Conservation (phyloP, 2,888 invertebrate genomes). For the Epinotia bilunana region DNA sequence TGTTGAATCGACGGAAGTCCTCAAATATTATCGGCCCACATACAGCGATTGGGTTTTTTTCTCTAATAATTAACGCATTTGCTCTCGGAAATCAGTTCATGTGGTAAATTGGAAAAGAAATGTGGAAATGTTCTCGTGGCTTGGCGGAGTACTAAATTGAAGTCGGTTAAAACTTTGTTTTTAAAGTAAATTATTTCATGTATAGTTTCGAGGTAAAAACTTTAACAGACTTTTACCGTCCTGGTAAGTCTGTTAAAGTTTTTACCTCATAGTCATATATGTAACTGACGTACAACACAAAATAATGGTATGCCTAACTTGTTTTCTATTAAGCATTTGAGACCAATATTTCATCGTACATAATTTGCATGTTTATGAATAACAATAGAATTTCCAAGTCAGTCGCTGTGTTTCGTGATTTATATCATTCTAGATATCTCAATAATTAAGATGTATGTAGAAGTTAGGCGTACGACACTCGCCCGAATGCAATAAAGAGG, state of each 20-base stretch:
- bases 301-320: not conserved
- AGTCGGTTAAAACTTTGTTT: too few relatives aligned
- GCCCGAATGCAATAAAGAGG: too few relatives aligned
- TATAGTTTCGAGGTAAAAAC: not conserved
- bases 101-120: too few relatives aligned
- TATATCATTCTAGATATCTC: not conserved
- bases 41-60: too few relatives aligned
- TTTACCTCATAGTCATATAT: slow-evolving; percentile 13
- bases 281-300: not conserved
- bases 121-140: too few relatives aligned
- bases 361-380: slow-evolving; percentile 10
- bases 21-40: too few relatives aligned
- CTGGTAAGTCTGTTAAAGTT: too few relatives aligned
- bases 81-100: too few relatives aligned
- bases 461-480: not conserved
- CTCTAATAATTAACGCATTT: too few relatives aligned
- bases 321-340: not conserved
- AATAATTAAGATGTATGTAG: not conserved
- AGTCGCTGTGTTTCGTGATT: slow-evolving; percentile 5
- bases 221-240: not conserved
- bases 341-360: slow-evolving; percentile 9
- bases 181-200: too few relatives aligned
- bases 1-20: too few relatives aligned
- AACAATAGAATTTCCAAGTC: not conserved
- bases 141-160: too few relatives aligned